Evolutionary conservation across 2,113 vertebrate genomes (phyloP), one percentile per base, ranked within the genome.

Genomic region (Callaeas wilsoni): DNA sequence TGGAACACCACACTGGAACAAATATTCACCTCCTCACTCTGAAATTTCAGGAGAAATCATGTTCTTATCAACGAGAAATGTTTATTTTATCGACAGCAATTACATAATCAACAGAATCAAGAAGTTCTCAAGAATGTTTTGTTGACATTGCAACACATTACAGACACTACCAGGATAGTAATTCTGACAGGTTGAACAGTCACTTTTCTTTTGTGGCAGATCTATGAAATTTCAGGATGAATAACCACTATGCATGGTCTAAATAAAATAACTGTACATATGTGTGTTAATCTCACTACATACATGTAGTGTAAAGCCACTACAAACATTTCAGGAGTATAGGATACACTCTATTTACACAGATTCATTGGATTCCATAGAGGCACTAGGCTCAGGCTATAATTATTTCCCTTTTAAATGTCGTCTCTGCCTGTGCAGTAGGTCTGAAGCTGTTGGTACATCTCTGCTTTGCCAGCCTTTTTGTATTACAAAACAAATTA

Each of bases 171-270:
- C 25, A 77, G 21, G 12, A 44, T 10, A 29, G 12, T 39, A 74
- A 57, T 39, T 69, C 21, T 49, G 3, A 55, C 23, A 39, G 9
- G 10, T 11, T 63, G 27, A 83, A 70, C 10, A 55, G 4, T 33
- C 39, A 71, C 52, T 64, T 93, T 69, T 53, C 18, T 77, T 89
- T 21, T 37, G 8, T 11, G 12, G 10, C 7, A 70, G 12, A n/a
- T 53, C 8, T 53, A 30, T 42, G 32, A 52, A 29, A 29, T 69
- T 89, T 81, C 50, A 74, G 22, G 26, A 33, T 64, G 8, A 49
- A 12, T 33, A 20, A 37, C 1, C 2, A 35, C 6, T 39, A 2
- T 4, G 0, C 11, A 33, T 39, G 12, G 6, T 71, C 19, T 78
- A 67, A 77, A 74, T 78, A 70, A 91, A 64, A 50, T 44, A 19